Conservation (phyloP, 2,888 invertebrate genomes). For the Cosmia trapezina region DNA sequence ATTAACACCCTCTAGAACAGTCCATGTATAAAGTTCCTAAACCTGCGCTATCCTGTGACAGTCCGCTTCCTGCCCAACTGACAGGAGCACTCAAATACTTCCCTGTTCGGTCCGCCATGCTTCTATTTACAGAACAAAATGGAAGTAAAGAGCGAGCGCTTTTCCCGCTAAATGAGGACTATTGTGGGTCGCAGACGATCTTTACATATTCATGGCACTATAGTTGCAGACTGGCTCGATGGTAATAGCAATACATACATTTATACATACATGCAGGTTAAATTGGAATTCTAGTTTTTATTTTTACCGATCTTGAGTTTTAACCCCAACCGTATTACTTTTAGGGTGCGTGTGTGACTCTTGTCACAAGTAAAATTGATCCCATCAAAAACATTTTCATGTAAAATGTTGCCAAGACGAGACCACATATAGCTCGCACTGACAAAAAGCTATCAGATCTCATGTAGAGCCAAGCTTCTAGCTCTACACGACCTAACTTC, state of each 20-base stretch:
- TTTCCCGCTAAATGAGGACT: conserved; percentile 41
- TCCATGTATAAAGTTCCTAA: neutral
- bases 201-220: conserved; percentile 45
- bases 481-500: no score
- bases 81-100: conserved; percentile 11
- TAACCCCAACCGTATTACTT: neutral
- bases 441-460: no score
- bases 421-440: no score
- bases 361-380: no score
- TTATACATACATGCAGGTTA: neutral
- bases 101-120: neutral
- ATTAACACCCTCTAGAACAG: neutral
- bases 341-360: no score
- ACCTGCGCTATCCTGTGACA: neutral
- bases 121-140: conserved; percentile 50
- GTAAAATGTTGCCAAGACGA: no score
- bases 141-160: conserved; percentile 25
- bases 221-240: neutral
- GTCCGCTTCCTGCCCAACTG: conserved; percentile 19
- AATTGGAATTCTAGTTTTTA: neutral
- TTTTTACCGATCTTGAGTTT: neutral
- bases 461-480: no score
- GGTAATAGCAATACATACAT: conserved; percentile 13
- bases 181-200: conserved; percentile 45
- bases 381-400: no score